These are phyloP conservation scores for Scaptomyza graminum DNA, from an alignment of 1,140 invertebrate species.

Conservation along the genomic window DNA sequence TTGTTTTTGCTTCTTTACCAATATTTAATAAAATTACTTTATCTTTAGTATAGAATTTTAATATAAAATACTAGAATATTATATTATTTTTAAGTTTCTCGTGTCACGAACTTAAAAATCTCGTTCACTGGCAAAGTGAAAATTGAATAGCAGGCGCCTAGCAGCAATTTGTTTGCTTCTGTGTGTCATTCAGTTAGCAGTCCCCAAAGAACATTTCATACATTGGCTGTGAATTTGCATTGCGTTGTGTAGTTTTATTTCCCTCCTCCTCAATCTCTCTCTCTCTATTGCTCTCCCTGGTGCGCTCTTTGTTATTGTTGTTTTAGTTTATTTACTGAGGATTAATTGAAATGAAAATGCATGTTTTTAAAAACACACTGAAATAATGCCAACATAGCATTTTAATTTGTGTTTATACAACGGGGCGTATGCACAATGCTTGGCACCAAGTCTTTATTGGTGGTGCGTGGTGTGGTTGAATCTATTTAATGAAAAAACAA, in stretches of 20 bases:
- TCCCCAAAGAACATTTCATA: conserved; percentile 15
- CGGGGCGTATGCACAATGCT: conserved; percentile 48
- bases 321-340: conserved; percentile 13
- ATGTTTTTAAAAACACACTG: conserved; percentile 31
- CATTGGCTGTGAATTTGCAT: conserved; percentile 31
- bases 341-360: conserved; percentile 43
- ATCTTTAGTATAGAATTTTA: no score
- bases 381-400: conserved; percentile 10
- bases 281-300: no score
- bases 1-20: no score
- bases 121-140: not conserved
- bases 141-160: conserved; percentile 46
- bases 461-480: not conserved
- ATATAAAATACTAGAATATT: no score
- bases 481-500: not conserved
- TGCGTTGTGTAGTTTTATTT: conserved; percentile 12
- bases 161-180: conserved; percentile 39
- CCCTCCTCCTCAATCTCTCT: not conserved
- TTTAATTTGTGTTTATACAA: conserved; percentile 55
- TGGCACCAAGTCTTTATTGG: not conserved
- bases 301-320: not conserved
- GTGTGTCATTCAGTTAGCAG: not conserved
- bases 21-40: no score
- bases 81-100: no score
- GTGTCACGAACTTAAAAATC: no score